These are phyloP conservation scores for Caenorhabditis angaria DNA, from an alignment of 2,888 invertebrate genomes.

Conservation along the genomic window DNA sequence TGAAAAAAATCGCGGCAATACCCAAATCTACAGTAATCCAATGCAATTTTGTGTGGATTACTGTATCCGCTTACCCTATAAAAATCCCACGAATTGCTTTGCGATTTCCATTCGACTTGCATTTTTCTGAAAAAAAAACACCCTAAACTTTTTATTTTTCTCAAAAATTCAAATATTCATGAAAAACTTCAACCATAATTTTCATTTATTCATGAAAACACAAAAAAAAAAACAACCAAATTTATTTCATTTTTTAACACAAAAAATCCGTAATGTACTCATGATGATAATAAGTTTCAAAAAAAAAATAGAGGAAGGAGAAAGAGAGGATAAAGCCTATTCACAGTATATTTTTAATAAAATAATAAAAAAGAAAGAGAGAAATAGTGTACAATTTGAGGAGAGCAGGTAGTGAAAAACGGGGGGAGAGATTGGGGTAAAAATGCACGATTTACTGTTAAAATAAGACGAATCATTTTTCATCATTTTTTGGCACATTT, in stretches of 20 bases:
- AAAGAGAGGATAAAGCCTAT: slow-evolving; percentile 7
- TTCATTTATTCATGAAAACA: slow-evolving; percentile 2
- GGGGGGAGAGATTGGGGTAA: slow-evolving; percentile 4
- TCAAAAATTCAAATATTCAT: no score
- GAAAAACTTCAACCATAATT: neutral
- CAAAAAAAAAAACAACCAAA: slow-evolving; percentile 11
- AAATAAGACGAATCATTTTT: no score
- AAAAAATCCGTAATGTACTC: slow-evolving; percentile 10
- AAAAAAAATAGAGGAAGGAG: neutral
- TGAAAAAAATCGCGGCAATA: no score
- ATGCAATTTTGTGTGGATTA: no score
- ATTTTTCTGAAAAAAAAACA: no score
- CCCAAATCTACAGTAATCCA: no score
- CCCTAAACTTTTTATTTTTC: no score
- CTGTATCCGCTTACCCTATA: no score
- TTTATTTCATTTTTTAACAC: slow-evolving; percentile 8
- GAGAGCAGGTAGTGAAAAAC: slow-evolving; percentile 7
- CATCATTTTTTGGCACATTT: no score
- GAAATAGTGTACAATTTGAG: neutral
- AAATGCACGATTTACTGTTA: no score
- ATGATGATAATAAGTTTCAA: slow-evolving; percentile 15
- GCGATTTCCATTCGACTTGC: no score
- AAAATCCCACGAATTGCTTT: no score
- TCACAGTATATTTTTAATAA: slow-evolving; percentile 8
- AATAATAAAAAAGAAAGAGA: neutral